Evolutionary conservation across 92 coral and sea anemone species (phyloP), one percentile per base, ranked within the genome.

Genomic region (Porites rus): DNA sequence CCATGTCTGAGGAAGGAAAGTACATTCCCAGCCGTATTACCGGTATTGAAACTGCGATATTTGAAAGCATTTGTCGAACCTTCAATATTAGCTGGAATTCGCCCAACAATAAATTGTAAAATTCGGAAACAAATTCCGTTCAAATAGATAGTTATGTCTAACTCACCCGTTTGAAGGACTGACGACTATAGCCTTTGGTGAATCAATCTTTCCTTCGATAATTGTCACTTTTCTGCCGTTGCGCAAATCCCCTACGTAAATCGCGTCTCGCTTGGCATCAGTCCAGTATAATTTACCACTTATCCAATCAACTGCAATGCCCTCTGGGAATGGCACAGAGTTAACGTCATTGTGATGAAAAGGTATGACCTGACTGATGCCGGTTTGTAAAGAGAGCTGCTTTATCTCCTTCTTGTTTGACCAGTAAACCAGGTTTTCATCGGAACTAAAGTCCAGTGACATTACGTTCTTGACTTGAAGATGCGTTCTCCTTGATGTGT

Each of bases 401-500:
- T 65, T 79, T 19, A 79, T 66, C 8, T 46, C 11, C 12, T 65
- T 50, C 46, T n/a, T 65, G 61, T 79, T 73, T n/a, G 83, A 63
- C 83, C 83, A 79, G 83, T 43, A 79, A 51, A 79, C 24, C 60
- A 12, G 10, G 72, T 50, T 50, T 43, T 59, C 20, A 19, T 65
- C 63, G 19, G 20, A 19, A 14, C 61, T 38, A 79, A 79, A 79
- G 83, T 79, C 83, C 10, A 79, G n/a, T 19, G 83, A 50, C 11
- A 65, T 20, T 13, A 66, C 6, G n/a, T 79, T 79, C 19, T 65
- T 50, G 18, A 73, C 83, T 65, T 20, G 18, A n/a, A 79, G 20
- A 11, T 25, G 60, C 51, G n/a, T 79, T 20, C 20, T 4, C 19
- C 10, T 65, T 19, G 83, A 79, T 10, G 61, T 65, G 74, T 79